Base-by-base conservation (phyloP, 2,888 invertebrate species). In the Argyresthia albistria region DNA sequence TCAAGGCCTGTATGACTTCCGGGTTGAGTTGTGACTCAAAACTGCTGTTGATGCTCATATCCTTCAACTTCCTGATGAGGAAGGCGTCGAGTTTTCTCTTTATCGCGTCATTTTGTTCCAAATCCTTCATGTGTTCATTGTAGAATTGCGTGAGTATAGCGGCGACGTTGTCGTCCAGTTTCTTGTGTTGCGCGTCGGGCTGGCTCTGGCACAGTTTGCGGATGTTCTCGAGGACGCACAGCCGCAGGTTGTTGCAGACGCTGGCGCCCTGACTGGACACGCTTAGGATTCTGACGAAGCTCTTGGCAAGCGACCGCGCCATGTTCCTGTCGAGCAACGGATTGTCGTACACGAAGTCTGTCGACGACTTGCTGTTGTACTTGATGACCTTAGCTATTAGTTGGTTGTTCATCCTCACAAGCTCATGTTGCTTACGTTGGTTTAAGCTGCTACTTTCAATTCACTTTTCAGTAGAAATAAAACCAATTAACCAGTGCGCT, bases 321-420 rank as follows among this genome's bases (percentile, higher is more conserved):
- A 83, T 76, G 42, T 75, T 72, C 63, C 60, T 69, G 54, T 86
- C 81, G 0, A 86, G 60, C 10, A 83, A 60, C 14, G 82, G 76
- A 57, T 82, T 83, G 53, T 76, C 65, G 57, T 72, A 86, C 0
- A 60, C 59, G 11, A 81, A 69, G 50, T 67, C 65, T 16, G 81
- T 78, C 45, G 76, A 79, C 1, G 57, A 53, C 49, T 66, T 62
- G 52, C 72, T 70, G 55, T 69, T 71, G 7, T 67, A 57, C 57
- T 67, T 69, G 43, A 83, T 80, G 1, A 81, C 61, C 62, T 77
- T 80, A 56, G 74, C 65, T 57, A 84, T 74, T 49, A 79, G 57
- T 55, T 76, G 70, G 52, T 65, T 74, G 60, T 80, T 80, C 82
- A 83, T 80, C n/a, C n/a, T n/a, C n/a, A n/a, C n/a, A n/a, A n/a